Conservation (phyloP, 2,888 invertebrate genomes). For the Patella pellucida region DNA sequence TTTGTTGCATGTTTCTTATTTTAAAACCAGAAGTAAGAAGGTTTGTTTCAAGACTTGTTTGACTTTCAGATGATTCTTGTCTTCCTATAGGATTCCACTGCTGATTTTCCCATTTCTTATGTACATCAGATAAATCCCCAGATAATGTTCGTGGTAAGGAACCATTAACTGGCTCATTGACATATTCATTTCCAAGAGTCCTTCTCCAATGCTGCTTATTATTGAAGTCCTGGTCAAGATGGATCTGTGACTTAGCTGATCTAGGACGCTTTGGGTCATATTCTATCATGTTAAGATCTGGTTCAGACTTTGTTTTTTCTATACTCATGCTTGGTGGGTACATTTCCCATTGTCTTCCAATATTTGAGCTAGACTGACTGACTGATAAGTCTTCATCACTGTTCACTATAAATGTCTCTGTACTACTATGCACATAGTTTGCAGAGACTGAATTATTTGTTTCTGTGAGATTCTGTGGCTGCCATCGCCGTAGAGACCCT, state of each 20-base stretch:
- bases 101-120: constrained; percentile 36
- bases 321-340: not conserved
- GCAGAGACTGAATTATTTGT: constrained; percentile 18
- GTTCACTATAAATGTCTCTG: constrained; percentile 61
- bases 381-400: constrained; percentile 48
- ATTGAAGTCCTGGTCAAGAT: constrained; percentile 24
- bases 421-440: constrained; percentile 48
- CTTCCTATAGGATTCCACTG: constrained; percentile 22
- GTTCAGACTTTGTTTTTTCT: constrained; percentile 47
- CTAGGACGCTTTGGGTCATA: constrained; percentile 38
- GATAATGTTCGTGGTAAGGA: constrained; percentile 42
- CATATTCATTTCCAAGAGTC: constrained; percentile 1
- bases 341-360: not conserved
- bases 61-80: constrained; percentile 13
- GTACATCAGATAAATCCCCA: constrained; percentile 42
- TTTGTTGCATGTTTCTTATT: too few relatives aligned
- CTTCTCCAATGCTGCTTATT: constrained; percentile 2
- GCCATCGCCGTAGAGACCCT: constrained; percentile 6
- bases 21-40: too few relatives aligned
- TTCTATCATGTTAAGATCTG: constrained; percentile 37
- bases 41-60: not conserved
- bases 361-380: constrained; percentile 23
- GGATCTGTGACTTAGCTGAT: constrained; percentile 47
- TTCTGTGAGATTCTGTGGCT: not conserved
- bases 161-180: not conserved